phyloP scores from a whole-genome alignment of 2,797 vertebrate genomes.

The Anabacerthia variegaticeps region DNA sequence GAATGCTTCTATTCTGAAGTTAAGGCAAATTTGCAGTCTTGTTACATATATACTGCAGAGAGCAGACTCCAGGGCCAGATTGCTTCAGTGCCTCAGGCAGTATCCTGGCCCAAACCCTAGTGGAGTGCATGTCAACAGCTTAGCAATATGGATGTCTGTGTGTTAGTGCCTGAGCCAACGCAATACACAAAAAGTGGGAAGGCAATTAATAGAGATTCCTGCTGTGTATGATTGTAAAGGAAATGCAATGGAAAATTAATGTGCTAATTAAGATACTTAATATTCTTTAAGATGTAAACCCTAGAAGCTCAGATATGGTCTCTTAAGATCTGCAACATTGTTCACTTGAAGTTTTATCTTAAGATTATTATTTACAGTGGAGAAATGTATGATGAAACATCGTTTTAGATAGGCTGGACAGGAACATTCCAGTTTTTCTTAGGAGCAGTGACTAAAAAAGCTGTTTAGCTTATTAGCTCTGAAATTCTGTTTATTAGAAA shows the following conservation, averaged over 20 bases:
- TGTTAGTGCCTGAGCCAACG: background rate
- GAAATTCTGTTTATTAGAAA: background rate
- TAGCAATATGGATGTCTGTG: accelerated
- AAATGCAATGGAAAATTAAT: background rate
- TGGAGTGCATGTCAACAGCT: background rate
- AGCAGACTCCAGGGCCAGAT: background rate
- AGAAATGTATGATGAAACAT: background rate
- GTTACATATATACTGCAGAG: accelerated
- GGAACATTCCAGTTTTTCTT: background rate
- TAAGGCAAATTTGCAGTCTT: background rate
- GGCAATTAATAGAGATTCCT: background rate
- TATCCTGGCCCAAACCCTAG: background rate
- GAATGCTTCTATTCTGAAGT: background rate
- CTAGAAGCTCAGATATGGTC: background rate
- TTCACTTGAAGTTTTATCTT: background rate
- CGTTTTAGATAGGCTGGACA: background rate
- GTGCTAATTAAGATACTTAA: background rate
- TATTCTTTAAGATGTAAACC: background rate
- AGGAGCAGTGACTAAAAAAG: background rate
- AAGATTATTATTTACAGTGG: background rate
- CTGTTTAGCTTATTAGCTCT: background rate
- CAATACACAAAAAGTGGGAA: background rate
- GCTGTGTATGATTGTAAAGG: background rate
- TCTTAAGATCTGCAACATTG: background rate
- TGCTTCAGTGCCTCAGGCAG: background rate